These are phyloP conservation scores for Ephestia elutella DNA, from an alignment of 1,140 invertebrate genomes.

Conservation along the genomic window DNA sequence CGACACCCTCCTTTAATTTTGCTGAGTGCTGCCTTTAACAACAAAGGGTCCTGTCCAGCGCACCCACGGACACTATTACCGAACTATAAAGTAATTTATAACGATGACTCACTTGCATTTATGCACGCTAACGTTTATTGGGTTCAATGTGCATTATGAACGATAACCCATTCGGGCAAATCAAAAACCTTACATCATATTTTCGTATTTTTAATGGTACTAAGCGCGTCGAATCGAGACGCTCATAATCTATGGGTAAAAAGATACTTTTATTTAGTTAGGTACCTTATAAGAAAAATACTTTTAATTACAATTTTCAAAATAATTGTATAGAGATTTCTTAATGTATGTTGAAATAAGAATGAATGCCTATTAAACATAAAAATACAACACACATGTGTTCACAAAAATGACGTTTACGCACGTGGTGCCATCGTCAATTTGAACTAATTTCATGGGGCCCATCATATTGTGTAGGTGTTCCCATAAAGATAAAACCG, in stretches of 20 bases:
- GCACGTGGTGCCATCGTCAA: too few relatives aligned
- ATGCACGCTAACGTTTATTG: neutral
- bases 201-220: neutral
- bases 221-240: too few relatives aligned
- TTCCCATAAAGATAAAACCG: slow-evolving; percentile 13
- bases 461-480: neutral
- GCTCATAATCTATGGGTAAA: too few relatives aligned
- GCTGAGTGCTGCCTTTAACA: slow-evolving; percentile 60
- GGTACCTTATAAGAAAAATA: too few relatives aligned
- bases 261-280: too few relatives aligned
- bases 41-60: slow-evolving; percentile 61
- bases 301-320: too few relatives aligned
- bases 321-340: too few relatives aligned
- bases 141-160: neutral
- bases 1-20: slow-evolving; percentile 62
- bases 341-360: too few relatives aligned
- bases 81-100: slow-evolving; percentile 44
- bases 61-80: slow-evolving; percentile 44
- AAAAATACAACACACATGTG: too few relatives aligned
- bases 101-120: slow-evolving; percentile 41
- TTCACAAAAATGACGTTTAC: too few relatives aligned
- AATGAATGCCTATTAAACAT: too few relatives aligned
- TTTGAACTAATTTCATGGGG: neutral
- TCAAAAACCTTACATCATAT: neutral
- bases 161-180: neutral